phyloP scores from a whole-genome alignment of 2,113 vertebrate genomes.

The Lota lota region DNA sequence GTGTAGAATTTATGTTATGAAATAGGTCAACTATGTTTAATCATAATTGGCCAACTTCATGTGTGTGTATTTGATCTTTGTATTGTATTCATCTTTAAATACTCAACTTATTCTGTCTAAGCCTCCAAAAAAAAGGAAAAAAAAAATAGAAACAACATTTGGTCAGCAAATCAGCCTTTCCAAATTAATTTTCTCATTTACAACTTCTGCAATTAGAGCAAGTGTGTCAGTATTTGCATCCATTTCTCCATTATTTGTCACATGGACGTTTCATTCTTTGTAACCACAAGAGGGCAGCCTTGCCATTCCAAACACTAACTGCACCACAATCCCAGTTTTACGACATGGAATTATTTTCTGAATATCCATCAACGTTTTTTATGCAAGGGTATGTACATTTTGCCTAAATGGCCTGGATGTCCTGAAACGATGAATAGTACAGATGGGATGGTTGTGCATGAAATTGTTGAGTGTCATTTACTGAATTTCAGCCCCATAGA shows the following conservation, averaged over 20 bases:
- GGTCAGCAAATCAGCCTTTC: not conserved
- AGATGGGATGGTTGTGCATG: constrained; percentile 1
- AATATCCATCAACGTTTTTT: not conserved
- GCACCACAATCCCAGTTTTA: constrained; percentile 10
- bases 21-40: no score
- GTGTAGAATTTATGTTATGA: constrained; percentile 18
- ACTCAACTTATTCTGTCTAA: not conserved
- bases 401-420: not conserved
- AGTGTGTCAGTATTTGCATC: not conserved
- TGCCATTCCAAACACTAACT: constrained; percentile 36
- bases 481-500: not conserved
- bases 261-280: constrained; percentile 2
- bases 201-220: no score
- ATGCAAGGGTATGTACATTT: not conserved
- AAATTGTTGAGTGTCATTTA: constrained; percentile 13
- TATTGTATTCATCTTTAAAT: not conserved
- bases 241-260: not conserved
- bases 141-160: no score
- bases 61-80: no score
- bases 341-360: constrained; percentile 20
- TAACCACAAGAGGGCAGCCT: constrained; percentile 63
- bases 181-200: not conserved
- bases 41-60: no score
- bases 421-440: constrained; percentile 6
- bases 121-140: not conserved